phyloP scores from a whole-genome alignment of 2,888 invertebrate species.

The Aphrophora alni region DNA sequence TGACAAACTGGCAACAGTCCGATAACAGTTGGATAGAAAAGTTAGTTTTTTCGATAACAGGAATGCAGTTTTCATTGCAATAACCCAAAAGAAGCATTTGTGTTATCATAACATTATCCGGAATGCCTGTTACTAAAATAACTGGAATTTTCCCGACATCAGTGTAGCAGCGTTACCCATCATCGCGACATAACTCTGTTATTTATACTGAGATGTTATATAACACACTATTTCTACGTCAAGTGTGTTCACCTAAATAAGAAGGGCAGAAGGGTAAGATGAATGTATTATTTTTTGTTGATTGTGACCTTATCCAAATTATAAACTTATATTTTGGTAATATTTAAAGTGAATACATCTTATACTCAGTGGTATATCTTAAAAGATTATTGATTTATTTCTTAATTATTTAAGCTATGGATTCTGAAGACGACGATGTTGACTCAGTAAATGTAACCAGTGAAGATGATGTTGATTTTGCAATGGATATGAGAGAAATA shows the following conservation, averaged over 20 bases:
- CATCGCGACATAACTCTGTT: too few species aligned
- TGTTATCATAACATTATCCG: too few species aligned
- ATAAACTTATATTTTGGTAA: neutral
- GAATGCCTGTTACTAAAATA: too few species aligned
- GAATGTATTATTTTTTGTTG: constrained; percentile 28
- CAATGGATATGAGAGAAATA: constrained; percentile 85
- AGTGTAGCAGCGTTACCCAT: too few species aligned
- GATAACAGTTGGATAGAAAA: too few species aligned
- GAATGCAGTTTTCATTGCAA: too few species aligned
- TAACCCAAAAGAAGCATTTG: too few species aligned
- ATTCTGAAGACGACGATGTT: constrained; percentile 92
- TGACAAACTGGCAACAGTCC: too few species aligned
- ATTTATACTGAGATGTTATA: too few species aligned
- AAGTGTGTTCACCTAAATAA: constrained; percentile 43
- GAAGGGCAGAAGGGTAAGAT: constrained; percentile 14
- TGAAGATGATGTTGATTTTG: constrained; percentile 92
- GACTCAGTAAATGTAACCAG: constrained; percentile 88
- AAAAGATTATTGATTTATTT: constrained; percentile 10
- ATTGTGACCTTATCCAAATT: constrained; percentile 36
- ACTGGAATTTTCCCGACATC: too few species aligned
- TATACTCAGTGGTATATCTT: neutral
- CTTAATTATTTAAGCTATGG: constrained; percentile 66
- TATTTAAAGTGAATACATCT: neutral
- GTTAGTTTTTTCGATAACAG: too few species aligned
- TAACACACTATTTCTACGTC: too few species aligned